Evolutionary conservation across 2,888 invertebrate species (phyloP).

Genomic region (Cheilosia grossa): DNA sequence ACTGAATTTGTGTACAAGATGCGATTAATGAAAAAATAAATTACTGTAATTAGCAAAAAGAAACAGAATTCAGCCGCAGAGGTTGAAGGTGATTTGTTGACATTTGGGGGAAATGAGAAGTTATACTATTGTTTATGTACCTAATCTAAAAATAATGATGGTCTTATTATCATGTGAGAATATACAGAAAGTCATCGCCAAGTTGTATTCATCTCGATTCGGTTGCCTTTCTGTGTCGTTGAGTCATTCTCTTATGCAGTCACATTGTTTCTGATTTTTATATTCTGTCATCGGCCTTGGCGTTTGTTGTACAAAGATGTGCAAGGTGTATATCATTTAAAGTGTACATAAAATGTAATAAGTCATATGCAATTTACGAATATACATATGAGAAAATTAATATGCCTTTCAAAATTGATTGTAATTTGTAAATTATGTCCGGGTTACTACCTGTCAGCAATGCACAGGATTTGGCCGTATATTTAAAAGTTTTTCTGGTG

Average conservation of each 20-base stretch:
- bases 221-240: not conserved
- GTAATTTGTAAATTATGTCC: no score
- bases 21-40: constrained; percentile 7
- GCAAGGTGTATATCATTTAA: constrained; percentile 32
- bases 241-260: not conserved
- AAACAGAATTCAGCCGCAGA: constrained; percentile 2
- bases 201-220: constrained; percentile 18
- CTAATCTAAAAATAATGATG: constrained; percentile 53
- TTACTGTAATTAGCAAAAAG: not conserved
- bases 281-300: not conserved
- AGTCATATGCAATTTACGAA: not conserved
- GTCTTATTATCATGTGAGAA: constrained; percentile 30
- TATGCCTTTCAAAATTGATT: not conserved
- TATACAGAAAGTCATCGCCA: constrained; percentile 38
- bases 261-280: not conserved
- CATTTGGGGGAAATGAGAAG: constrained; percentile 3
- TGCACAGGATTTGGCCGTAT: no score
- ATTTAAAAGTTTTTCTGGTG: no score
- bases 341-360: constrained; percentile 6
- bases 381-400: not conserved
- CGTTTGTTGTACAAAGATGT: no score
- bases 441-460: no score
- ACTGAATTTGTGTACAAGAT: constrained; percentile 1
- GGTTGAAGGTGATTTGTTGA: constrained; percentile 41
- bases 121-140: constrained; percentile 28